Base-by-base conservation (phyloP, 2,888 invertebrate species). In the Limenitis camilla region DNA sequence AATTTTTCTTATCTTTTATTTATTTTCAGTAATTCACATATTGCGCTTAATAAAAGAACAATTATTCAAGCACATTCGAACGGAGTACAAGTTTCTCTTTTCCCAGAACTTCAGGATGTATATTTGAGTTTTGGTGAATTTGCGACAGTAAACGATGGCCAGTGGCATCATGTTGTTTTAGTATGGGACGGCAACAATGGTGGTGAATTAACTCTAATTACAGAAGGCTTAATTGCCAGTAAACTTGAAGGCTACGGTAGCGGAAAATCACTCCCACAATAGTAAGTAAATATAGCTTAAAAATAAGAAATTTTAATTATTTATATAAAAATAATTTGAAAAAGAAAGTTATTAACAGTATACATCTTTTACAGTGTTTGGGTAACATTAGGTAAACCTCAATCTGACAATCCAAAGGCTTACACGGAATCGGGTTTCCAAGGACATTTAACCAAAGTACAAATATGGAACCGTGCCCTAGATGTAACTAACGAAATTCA, bases 171-270 rank as follows among this genome's bases (percentile, higher is more conserved):
- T 69, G 92, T 97, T 31, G 96, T 96, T 36, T 90, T 98, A 48
- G 94, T 96, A n/a, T 98, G 98, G 97, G 94, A 96, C 69, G 96
- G 97, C 36, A 90, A 90, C 54, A 92, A 93, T 50, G 94, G 94
- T 5, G 97, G 97, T 19, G 93, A 94, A 73, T 84, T 98, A 40
- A 95, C 95, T 50, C 89, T 98, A 28, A 95, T 97, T 46, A 97
- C 97, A n/a, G 97, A 98, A 89, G 97, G 97, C 40, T 90, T 98
- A 44, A 96, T 98, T 60, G 96, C 97, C 31, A 97, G 96, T 76
- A 96, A 95, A 77, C 91, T 95, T 59, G 95, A 94, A 77, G 95
- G 95, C 57, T 97, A 97, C 66, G 96, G 94, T 32, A 90, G 92
- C 68, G 96, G 96, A 66, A 90, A 94, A 69, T 90, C 90, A 62